Evolutionary conservation across 2,797 vertebrate genomes (phyloP), one percentile per base, ranked within the genome.

Genomic region (Tragopan temminckii): DNA sequence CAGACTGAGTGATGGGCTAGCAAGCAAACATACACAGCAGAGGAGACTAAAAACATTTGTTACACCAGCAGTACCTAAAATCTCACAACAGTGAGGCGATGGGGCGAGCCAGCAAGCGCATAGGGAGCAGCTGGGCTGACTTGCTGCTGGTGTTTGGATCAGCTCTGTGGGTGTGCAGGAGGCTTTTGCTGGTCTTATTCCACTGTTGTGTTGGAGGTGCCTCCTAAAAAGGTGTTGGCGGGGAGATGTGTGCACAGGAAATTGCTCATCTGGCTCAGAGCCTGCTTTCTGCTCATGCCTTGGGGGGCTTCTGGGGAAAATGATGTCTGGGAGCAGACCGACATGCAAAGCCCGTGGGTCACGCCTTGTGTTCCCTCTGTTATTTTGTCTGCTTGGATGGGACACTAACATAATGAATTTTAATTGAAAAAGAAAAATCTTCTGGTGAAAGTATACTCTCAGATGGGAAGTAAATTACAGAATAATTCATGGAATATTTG

Each of bases 401-500:
- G 63, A 85, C 2, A 10, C 58, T 67, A 68, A 24, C 17, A 10
- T 81, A 89, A 94, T 91, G 85, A 94, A 95, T 95, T 96, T 93
- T 96, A 96, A 95, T 94, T 96, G 89, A 79, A 80, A 88, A 86
- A 70, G 67, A 86, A 87, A 89, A 82, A 77, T 68, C 64, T 89
- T 92, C 63, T 75, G 77, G 93, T 92, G 70, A 68, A 89, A 91
- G 74, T 48, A 40, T 84, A 84, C 85, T 93, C 92, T 92, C 80
- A 64, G 53, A 86, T 80, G 94, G 53, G 67, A 92, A 92, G 68
- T 92, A 93, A 95, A 95, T 97, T 91, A 77, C 74, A 88, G 94
- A 95, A 95, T 96, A 97, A 95, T 96, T 96, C 92, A 94, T 95
- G 82, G 93, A 31, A 57, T 64, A 84, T 95, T 91, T 95, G 74